These are phyloP conservation scores for Andricus curvator DNA, from an alignment of 2,888 invertebrate genomes.

Conservation along the genomic window DNA sequence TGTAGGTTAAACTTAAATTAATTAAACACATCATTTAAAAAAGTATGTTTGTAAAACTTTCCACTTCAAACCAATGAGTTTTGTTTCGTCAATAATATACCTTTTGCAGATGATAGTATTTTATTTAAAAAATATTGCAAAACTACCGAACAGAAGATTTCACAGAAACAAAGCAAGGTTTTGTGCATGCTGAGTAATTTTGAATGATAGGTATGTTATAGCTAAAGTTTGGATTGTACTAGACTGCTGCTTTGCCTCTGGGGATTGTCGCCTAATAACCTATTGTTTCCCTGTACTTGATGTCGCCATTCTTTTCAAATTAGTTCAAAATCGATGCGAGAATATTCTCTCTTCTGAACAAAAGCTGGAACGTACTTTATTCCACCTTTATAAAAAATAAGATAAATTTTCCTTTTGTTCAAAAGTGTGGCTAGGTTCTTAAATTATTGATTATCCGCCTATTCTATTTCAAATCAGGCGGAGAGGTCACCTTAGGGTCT, in stretches of 20 bases:
- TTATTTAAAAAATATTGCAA: background rate
- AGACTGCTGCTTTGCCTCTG: background rate
- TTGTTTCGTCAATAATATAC: too few species aligned
- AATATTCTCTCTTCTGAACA: background rate
- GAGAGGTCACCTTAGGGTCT: too few species aligned
- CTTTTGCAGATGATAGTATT: background rate
- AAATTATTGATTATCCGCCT: too few species aligned
- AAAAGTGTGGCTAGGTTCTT: too few species aligned
- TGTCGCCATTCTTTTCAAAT: constrained; percentile 6
- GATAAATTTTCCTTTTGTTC: background rate
- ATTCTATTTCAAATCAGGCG: too few species aligned
- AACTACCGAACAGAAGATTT: background rate
- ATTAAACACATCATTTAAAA: too few species aligned
- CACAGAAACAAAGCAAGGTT: background rate
- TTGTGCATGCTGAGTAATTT: background rate
- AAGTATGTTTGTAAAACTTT: too few species aligned
- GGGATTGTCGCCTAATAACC: constrained; percentile 10
- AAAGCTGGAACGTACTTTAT: background rate
- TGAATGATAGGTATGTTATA: background rate
- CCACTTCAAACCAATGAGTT: too few species aligned
- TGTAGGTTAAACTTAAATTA: too few species aligned
- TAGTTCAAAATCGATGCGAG: constrained; percentile 4
- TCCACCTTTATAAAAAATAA: background rate
- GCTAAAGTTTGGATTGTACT: too few species aligned
- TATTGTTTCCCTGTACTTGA: constrained; percentile 18